These are phyloP conservation scores for Ascidia mentula DNA, from an alignment of 23 tunicate species.

Conservation along the genomic window DNA sequence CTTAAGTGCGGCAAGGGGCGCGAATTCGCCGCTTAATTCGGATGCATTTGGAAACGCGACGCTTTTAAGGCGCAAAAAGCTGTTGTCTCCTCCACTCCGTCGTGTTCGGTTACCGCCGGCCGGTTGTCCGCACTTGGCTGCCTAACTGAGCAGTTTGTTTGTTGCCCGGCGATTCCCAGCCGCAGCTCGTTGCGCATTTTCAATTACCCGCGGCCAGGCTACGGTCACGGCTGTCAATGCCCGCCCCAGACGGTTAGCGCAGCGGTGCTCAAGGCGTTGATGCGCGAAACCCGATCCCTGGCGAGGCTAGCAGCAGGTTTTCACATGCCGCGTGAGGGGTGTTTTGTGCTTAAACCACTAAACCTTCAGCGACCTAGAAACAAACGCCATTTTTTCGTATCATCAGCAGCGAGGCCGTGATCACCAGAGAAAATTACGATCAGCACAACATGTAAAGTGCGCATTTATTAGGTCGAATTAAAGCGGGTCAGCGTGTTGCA, in stretches of 20 bases:
- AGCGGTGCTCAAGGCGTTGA: neutral
- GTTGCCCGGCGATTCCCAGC: neutral
- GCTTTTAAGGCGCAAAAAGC: neutral
- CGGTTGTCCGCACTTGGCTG: neutral
- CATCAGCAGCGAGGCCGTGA: too few species aligned
- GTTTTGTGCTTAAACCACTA: too few species aligned
- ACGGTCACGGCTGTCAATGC: conserved; percentile 8
- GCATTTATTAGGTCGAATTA: too few species aligned
- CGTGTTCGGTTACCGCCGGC: conserved; percentile 4
- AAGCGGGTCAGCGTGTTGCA: conserved; percentile 2
- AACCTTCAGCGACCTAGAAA: too few species aligned
- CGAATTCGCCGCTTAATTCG: conserved; percentile 1
- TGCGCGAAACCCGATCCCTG: neutral
- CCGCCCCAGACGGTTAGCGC: neutral
- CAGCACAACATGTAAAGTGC: too few species aligned
- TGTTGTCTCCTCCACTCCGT: neutral
- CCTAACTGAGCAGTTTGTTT: neutral
- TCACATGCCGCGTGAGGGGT: neutral
- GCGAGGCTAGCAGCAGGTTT: neutral
- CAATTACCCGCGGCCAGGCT: conserved; percentile 7
- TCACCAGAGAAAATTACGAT: neutral
- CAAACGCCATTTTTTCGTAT: too few species aligned
- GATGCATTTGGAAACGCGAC: conserved; percentile 1
- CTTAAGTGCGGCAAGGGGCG: neutral
- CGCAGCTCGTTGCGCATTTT: neutral